Evolutionary conservation across 2,113 vertebrate genomes (phyloP), one percentile per base, ranked within the genome.

Genomic region (Salminus brasiliensis): DNA sequence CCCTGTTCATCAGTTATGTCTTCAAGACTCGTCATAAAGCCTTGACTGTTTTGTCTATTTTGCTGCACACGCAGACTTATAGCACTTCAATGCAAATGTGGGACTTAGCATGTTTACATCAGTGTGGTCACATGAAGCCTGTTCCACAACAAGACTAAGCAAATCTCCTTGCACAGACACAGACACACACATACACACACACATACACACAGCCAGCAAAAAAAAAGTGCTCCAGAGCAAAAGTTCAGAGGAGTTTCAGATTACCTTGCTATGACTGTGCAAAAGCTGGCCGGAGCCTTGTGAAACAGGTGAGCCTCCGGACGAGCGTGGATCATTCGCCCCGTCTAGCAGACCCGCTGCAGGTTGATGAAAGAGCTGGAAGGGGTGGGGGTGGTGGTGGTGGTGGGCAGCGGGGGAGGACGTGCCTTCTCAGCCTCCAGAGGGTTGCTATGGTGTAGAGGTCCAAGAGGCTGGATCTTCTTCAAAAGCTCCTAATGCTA

Each of bases 401-500:
- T 4, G 36, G 36, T 4, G 36, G 9, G 36, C 36, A 4, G 36
- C 36, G 36, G 45, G 13, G 45, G 2, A 15, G 45, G 45, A 11
- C 2, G 13, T 7, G 2, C 13, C 5, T 7, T 90, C 91, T 91
- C 77, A 81, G 76, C 83, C 70, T 81, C 84, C 49, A 87, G 85
- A 81, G 75, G 72, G 81, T 81, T 89, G 83, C 78, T 86, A 36
- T 68, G 72, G 79, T 59, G 63, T 23, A 47, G 10, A 55, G 79
- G 39, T 81, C 83, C 71, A 66, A 39, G 55, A 57, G 45, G 49
- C 39, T 74, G 70, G 79, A 85, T 82, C 81, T 90, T 84, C 83
- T 76, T 81, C 84, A 83, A 15, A 82, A 86, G 88, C 70, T 87
- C 87, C 79, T 68, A 49, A 73, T 67, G 74, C 47, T 67, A 25